Conservation (phyloP, 2,888 invertebrate genomes). For the Pammene fasciana region DNA sequence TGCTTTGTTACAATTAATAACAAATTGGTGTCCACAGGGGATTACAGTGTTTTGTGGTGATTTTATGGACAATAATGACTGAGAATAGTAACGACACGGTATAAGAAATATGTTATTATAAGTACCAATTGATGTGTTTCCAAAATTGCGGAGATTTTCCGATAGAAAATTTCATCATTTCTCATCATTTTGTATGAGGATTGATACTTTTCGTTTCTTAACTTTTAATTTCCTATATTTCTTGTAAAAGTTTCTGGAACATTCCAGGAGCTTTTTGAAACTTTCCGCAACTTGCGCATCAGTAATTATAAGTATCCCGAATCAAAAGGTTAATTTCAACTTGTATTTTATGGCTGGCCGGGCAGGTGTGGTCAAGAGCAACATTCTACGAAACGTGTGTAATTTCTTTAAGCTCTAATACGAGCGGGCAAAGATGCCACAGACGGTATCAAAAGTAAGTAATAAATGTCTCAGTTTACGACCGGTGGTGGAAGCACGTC, state of each 20-base stretch:
- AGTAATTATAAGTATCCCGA: no score
- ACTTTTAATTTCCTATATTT: no score
- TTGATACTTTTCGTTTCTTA: no score
- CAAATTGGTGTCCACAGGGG: slow-evolving; percentile 18
- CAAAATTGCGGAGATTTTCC: no score
- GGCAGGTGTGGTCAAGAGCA: slow-evolving; percentile 43
- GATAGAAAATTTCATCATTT: no score
- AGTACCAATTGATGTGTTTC: no score
- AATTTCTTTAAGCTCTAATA: slow-evolving; percentile 44
- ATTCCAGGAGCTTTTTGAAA: no score
- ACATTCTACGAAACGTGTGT: slow-evolving; percentile 31
- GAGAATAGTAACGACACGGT: slow-evolving; percentile 27
- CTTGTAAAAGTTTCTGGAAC: no score
- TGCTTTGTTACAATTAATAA: background rate
- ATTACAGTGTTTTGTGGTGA: slow-evolving; percentile 25
- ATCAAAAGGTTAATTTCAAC: no score
- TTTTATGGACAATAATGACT: slow-evolving; percentile 15
- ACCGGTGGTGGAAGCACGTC: slow-evolving; percentile 58
- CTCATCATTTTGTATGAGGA: no score
- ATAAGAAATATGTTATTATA: no score
- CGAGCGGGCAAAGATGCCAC: slow-evolving; percentile 45
- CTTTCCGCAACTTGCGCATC: no score
- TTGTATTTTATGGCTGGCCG: slow-evolving; percentile 16
- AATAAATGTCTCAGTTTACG: slow-evolving; percentile 71
- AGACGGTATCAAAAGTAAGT: slow-evolving; percentile 65